Evolutionary conservation across 2,888 invertebrate genomes (phyloP).

Genomic region (Mystacides longicornis): DNA sequence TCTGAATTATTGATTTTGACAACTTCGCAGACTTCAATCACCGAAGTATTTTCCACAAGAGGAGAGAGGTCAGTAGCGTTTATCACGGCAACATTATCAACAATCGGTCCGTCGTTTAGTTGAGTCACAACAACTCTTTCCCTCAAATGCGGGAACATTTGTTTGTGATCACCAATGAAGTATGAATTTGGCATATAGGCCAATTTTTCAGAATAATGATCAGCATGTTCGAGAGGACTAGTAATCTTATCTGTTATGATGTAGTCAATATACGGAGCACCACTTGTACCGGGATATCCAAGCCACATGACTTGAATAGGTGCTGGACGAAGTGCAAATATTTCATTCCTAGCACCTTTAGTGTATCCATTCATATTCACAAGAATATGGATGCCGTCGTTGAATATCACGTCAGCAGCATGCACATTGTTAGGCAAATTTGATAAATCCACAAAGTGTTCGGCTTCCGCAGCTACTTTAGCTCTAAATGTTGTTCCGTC

Average conservation of each 20-base stretch:
- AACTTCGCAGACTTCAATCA: slow-evolving; percentile 79
- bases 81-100: slow-evolving; percentile 81
- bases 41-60: slow-evolving; percentile 81
- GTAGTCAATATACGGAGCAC: slow-evolving; percentile 98
- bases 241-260: slow-evolving; percentile 91
- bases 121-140: slow-evolving; percentile 74
- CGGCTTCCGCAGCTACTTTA: slow-evolving; percentile 85
- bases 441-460: slow-evolving; percentile 94
- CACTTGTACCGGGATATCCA: slow-evolving; percentile 98
- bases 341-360: slow-evolving; percentile 97
- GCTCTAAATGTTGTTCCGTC: slow-evolving; percentile 96
- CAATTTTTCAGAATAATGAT: slow-evolving; percentile 93
- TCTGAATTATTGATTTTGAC: slow-evolving; percentile 51
- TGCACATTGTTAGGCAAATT: slow-evolving; percentile 83
- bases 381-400: slow-evolving; percentile 91
- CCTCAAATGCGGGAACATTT: slow-evolving; percentile 97
- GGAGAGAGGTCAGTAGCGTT: slow-evolving; percentile 91
- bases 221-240: slow-evolving; percentile 75
- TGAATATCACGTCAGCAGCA: slow-evolving; percentile 86
- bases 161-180: slow-evolving; percentile 95
- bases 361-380: slow-evolving; percentile 99
- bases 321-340: slow-evolving; percentile 92
- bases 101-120: slow-evolving; percentile 48
- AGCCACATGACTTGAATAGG: slow-evolving; percentile 99
- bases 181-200: slow-evolving; percentile 98